Conservation (phyloP, 2,888 invertebrate genomes). For the Thymelicus lineola region DNA sequence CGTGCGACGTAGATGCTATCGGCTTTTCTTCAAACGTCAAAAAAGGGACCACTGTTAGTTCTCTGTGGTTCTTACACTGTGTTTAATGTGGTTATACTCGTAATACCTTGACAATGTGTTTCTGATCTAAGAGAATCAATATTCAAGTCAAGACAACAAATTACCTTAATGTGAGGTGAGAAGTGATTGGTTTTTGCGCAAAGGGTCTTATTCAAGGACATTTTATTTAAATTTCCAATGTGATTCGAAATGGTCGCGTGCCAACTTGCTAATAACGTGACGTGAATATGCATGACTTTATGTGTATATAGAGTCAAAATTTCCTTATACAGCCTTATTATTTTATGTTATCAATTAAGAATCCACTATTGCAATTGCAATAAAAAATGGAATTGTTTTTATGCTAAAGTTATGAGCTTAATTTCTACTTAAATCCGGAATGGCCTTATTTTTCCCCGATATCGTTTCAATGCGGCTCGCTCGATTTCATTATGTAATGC, state of each 20-base stretch:
- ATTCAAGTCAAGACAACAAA: conserved; percentile 36
- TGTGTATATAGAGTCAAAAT: background rate
- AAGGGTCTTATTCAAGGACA: conserved; percentile 16
- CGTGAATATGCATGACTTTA: background rate
- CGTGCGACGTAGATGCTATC: too few relatives aligned
- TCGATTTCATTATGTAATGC: too few relatives aligned
- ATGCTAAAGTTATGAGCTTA: too few relatives aligned
- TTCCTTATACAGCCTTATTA: conserved; percentile 2
- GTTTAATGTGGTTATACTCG: background rate
- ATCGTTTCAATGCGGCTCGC: too few relatives aligned
- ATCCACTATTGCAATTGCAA: background rate
- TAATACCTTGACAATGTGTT: conserved; percentile 3
- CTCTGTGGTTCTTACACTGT: background rate
- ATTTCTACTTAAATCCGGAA: too few relatives aligned
- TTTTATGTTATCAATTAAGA: background rate
- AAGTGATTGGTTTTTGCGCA: conserved; percentile 11
- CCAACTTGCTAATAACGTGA: conserved; percentile 11
- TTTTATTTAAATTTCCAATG: conserved; percentile 15
- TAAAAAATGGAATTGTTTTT: too few relatives aligned
- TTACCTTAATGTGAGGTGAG: conserved; percentile 22
- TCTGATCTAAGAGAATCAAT: conserved; percentile 9
- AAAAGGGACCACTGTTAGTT: too few relatives aligned
- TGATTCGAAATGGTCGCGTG: conserved; percentile 13
- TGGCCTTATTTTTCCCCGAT: too few relatives aligned
- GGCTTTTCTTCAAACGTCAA: too few relatives aligned